Evolutionary conservation across 2,888 invertebrate species (phyloP).

Genomic region (Dicyrtoma fusca): DNA sequence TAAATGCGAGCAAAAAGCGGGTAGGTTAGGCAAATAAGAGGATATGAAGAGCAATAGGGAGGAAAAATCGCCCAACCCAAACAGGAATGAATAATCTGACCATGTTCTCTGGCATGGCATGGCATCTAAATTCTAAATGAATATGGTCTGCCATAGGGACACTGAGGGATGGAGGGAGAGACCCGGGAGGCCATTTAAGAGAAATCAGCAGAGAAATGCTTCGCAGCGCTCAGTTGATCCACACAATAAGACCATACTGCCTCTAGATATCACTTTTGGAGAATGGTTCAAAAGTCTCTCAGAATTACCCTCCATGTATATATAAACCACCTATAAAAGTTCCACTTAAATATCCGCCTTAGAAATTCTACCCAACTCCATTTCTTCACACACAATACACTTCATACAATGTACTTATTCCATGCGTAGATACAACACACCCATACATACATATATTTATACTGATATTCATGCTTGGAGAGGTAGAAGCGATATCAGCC

Average conservation of each 20-base stretch:
- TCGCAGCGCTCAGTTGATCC: neutral
- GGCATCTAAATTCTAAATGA: too few species aligned
- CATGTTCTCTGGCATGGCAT: constrained; percentile 11
- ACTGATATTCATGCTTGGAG: neutral
- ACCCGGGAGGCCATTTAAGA: constrained; percentile 35
- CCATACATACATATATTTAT: too few species aligned
- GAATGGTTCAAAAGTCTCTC: constrained; percentile 21
- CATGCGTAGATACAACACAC: too few species aligned
- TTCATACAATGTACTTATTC: too few species aligned
- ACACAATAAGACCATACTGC: constrained; percentile 20
- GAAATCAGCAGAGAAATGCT: constrained; percentile 36
- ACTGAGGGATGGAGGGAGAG: constrained; percentile 13
- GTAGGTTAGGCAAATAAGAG: constrained; percentile 39
- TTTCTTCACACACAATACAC: neutral
- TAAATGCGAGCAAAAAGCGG: constrained; percentile 49
- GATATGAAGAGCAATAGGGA: constrained; percentile 15
- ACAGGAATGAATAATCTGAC: constrained; percentile 35
- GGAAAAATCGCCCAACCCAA: constrained; percentile 35
- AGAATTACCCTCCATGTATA: constrained; percentile 11
- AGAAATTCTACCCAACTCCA: neutral
- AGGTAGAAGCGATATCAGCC: neutral
- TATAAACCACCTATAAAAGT: neutral
- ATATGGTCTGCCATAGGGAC: too few species aligned
- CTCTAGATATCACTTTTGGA: constrained; percentile 28
- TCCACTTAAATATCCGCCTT: neutral